Percentiles rank a stretch among this genome's conserved stretches.
Conservation (phyloP, 2,113 vertebrate genomes). For the Centropus bengalensis region DNA sequence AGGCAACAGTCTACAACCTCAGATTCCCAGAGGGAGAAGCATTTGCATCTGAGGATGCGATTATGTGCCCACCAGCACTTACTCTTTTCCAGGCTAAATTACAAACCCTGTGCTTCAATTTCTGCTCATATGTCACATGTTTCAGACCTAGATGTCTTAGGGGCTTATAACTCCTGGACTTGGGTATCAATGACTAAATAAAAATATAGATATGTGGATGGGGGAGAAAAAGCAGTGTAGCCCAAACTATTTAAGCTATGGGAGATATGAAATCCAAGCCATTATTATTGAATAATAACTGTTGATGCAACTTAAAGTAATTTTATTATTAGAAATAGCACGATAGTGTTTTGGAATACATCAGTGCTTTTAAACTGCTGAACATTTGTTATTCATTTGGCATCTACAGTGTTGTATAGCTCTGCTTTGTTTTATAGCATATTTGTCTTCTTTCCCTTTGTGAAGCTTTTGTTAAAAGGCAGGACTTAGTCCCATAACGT, state of each 20-base stretch:
- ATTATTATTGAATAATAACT: slow-evolving; percentile 1
- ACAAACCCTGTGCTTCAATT: not conserved
- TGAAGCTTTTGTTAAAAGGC: not conserved
- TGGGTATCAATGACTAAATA: not conserved
- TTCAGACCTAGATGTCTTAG: not conserved
- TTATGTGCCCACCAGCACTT: not conserved
- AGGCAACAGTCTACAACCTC: not conserved
- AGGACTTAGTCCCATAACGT: not conserved
- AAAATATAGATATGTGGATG: not conserved
- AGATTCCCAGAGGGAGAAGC: not conserved
- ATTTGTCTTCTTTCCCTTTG: not conserved
- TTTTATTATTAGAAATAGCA: not conserved
- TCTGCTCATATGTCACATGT: not conserved
- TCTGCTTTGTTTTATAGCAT: not conserved
- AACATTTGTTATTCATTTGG: not conserved
- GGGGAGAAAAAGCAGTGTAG: not conserved
- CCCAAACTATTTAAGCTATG: not conserved
- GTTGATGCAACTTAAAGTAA: not conserved
- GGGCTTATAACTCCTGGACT: not conserved
- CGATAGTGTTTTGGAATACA: not conserved
- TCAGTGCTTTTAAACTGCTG: not conserved
- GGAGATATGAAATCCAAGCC: not conserved
- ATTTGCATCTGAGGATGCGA: not conserved
- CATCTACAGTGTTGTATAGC: not conserved
- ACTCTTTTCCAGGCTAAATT: not conserved